A percentile compares a stretch with the other conserved stretches of the same genome.
Conservation (phyloP, 35 echinoderm and acorn worm species). For the Acanthaster planci region DNA sequence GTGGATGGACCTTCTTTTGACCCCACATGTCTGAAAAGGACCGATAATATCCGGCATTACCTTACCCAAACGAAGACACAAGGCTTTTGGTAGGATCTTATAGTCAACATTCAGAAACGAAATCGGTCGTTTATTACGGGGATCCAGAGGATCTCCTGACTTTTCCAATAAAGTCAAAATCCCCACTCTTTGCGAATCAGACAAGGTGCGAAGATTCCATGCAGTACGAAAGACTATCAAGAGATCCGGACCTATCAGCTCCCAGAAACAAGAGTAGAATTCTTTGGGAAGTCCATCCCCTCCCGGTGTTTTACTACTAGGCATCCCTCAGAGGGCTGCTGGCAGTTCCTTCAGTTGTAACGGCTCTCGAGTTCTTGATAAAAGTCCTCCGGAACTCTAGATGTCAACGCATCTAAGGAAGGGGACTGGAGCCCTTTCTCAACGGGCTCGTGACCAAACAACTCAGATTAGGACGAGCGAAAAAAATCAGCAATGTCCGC, state of each 20-base stretch:
- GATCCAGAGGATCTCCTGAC: conserved; percentile 23
- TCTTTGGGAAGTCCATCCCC: conserved; percentile 55
- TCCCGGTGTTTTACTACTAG: conserved; percentile 60
- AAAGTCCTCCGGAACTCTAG: neutral
- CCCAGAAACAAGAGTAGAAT: conserved; percentile 45
- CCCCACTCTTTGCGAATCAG: conserved; percentile 16
- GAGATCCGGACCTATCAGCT: conserved; percentile 34
- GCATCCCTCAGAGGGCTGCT: neutral
- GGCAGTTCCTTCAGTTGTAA: conserved; percentile 16
- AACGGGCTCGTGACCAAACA: neutral
- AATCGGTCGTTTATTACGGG: conserved; percentile 33
- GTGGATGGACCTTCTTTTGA: conserved; percentile 41
- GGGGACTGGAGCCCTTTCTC: neutral
- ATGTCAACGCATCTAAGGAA: neutral
- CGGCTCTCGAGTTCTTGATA: neutral
- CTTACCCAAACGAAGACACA: too few species aligned
- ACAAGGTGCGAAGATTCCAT: neutral
- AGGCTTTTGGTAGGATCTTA: conserved; percentile 43
- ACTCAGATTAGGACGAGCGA: neutral
- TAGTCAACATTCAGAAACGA: conserved; percentile 50
- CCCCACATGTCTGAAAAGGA: conserved; percentile 29
- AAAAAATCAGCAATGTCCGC: neutral
- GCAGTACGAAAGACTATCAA: conserved; percentile 26
- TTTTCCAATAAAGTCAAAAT: conserved; percentile 48
- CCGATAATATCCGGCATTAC: conserved; percentile 13